Evolutionary conservation across 2,888 invertebrate species (phyloP).

Genomic region (Drosophila ezoana): DNA sequence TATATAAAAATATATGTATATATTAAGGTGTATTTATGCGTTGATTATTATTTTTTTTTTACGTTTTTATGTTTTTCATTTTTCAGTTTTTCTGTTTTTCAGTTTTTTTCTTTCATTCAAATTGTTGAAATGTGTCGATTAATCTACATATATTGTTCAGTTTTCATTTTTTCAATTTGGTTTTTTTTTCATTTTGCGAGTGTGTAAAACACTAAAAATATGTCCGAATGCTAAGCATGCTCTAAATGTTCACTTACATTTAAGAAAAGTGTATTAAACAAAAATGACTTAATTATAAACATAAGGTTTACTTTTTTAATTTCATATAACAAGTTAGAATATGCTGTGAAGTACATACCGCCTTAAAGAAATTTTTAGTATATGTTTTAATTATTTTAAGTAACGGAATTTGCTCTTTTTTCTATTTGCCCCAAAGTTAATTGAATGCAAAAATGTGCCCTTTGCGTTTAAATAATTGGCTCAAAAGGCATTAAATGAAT

Average conservation of each 20-base stretch:
- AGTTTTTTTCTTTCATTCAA: conserved; percentile 13
- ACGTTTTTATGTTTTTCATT: conserved; percentile 44
- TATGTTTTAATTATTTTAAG: conserved; percentile 59
- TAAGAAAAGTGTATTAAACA: conserved; percentile 21
- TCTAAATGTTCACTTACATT: conserved; percentile 37
- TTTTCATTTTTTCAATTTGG: conserved; percentile 27
- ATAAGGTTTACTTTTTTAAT: conserved; percentile 16
- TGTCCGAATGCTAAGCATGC: conserved; percentile 74
- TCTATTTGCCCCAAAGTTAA: conserved; percentile 33
- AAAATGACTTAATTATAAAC: conserved; percentile 7
- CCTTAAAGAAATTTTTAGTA: conserved; percentile 32
- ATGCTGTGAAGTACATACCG: conserved; percentile 67
- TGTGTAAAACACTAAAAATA: conserved; percentile 70
- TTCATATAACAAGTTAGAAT: conserved; percentile 30
- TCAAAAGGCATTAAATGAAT: conserved; percentile 58
- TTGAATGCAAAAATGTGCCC: conserved; percentile 27
- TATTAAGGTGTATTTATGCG: conserved; percentile 21
- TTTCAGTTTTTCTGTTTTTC: too few relatives aligned
- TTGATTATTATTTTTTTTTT: conserved; percentile 21
- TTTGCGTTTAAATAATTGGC: conserved; percentile 61
- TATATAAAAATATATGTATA: conserved; percentile 69
- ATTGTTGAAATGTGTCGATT: conserved; percentile 62
- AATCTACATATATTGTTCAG: conserved; percentile 36
- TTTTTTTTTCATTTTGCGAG: conserved; percentile 37
- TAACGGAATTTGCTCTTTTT: conserved; percentile 64